These are phyloP conservation scores for Machimus rusticus DNA, from an alignment of 2,888 invertebrate genomes.

Conservation along the genomic window DNA sequence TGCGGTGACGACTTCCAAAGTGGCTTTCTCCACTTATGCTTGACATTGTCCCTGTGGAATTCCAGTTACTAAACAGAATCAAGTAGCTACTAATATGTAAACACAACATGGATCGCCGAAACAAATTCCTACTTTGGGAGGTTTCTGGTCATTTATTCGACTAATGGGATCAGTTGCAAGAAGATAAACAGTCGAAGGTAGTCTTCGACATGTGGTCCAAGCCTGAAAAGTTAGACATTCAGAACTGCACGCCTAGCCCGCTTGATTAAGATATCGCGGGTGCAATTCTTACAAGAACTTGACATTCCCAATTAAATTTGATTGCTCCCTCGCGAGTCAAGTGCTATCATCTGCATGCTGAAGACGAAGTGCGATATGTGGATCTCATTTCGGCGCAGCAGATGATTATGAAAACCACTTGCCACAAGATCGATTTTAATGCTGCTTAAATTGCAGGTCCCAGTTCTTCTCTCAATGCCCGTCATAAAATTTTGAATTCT, in stretches of 20 bases:
- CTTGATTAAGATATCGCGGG: background rate
- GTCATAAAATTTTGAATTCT: background rate
- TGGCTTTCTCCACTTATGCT: slow-evolving; percentile 14
- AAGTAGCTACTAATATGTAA: slow-evolving; percentile 40
- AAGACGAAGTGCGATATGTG: background rate
- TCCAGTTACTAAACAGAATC: slow-evolving; percentile 15
- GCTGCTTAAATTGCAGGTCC: background rate
- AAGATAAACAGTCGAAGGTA: background rate
- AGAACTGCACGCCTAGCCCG: background rate
- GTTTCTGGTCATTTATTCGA: background rate
- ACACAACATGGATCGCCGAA: background rate
- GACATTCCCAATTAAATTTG: background rate
- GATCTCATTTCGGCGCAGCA: background rate
- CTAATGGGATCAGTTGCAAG: background rate
- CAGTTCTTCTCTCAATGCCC: background rate
- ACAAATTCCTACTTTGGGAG: background rate
- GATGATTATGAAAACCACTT: background rate
- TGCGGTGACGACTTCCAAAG: slow-evolving; percentile 34
- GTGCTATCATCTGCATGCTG: slow-evolving; percentile 12
- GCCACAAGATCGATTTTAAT: background rate
- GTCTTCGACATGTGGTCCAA: background rate
- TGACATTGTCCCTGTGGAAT: slow-evolving; percentile 20
- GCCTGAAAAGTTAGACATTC: background rate
- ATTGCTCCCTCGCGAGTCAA: background rate
- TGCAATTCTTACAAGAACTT: background rate